These are phyloP conservation scores for Copidosoma floridanum DNA, from an alignment of 1,140 invertebrate species.

Conservation along the genomic window DNA sequence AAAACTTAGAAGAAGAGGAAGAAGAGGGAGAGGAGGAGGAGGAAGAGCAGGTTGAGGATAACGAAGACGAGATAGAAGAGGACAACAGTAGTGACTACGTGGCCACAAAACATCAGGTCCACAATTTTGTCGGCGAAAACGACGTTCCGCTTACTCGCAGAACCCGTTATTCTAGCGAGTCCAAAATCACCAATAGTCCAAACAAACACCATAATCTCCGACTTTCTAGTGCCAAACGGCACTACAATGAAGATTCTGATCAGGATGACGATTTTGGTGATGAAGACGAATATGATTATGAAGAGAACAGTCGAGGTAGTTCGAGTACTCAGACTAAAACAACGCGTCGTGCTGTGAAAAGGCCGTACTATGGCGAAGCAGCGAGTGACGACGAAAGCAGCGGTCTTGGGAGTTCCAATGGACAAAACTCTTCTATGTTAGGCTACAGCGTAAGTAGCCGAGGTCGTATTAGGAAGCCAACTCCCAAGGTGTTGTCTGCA, in stretches of 20 bases:
- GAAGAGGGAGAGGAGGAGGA: conserved; percentile 47
- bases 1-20: conserved; percentile 35
- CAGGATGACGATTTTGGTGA: no score
- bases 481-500: conserved; percentile 52
- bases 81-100: neutral
- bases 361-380: conserved; percentile 44
- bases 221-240: conserved; percentile 52
- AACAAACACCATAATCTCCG: neutral
- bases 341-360: conserved; percentile 39
- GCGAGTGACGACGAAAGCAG: conserved; percentile 34
- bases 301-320: conserved; percentile 61
- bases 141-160: no score
- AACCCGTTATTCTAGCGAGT: conserved; percentile 3
- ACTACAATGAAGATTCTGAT: conserved; percentile 65
- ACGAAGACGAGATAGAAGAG: conserved; percentile 31
- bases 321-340: conserved; percentile 41
- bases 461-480: conserved; percentile 79
- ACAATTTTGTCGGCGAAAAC: no score
- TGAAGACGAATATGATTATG: conserved; percentile 3
- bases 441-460: conserved; percentile 75
- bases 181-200: conserved; percentile 7
- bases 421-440: conserved; percentile 29
- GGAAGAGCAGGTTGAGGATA: conserved; percentile 30
- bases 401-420: conserved; percentile 5
- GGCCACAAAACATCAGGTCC: neutral